These are phyloP conservation scores for Poeciliopsis infans DNA, from an alignment of 2,797 vertebrate species.

Conservation along the genomic window DNA sequence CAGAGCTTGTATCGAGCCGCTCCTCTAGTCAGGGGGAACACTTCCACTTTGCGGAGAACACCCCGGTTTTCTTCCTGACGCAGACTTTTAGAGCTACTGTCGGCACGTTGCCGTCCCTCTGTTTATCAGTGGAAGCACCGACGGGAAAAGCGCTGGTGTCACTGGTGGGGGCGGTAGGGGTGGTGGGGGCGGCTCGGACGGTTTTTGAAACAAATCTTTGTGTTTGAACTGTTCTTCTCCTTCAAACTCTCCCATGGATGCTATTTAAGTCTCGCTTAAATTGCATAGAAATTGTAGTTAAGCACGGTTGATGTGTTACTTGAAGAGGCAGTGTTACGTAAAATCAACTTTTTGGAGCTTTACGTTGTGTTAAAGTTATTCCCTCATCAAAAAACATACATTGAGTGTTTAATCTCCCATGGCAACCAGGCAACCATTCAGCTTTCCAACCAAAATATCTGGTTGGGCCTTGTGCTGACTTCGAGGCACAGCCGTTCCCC, in stretches of 20 bases:
- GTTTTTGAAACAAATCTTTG: background rate
- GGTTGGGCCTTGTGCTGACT: too few species aligned
- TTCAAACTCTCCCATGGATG: background rate
- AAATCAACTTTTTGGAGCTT: too few species aligned
- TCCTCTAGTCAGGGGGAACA: background rate
- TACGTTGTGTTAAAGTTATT: too few species aligned
- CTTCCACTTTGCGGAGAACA: too few species aligned
- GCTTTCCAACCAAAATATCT: too few species aligned
- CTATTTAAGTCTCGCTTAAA: background rate
- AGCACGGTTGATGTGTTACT: background rate
- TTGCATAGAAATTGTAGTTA: too few species aligned
- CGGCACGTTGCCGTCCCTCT: background rate
- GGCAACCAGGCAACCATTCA: too few species aligned
- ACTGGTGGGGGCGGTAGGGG: background rate
- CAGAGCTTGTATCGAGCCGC: background rate
- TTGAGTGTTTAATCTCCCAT: too few species aligned
- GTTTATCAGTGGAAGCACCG: background rate
- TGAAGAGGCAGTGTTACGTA: too few species aligned
- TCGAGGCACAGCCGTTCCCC: too few species aligned
- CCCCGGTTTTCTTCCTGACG: background rate
- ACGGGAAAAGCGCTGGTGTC: background rate
- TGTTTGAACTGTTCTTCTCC: background rate
- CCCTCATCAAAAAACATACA: too few species aligned
- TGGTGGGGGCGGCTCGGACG: background rate
- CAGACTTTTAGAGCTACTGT: background rate